Conservation (phyloP, 2,113 vertebrate genomes). For the Trachemys scripta region DNA sequence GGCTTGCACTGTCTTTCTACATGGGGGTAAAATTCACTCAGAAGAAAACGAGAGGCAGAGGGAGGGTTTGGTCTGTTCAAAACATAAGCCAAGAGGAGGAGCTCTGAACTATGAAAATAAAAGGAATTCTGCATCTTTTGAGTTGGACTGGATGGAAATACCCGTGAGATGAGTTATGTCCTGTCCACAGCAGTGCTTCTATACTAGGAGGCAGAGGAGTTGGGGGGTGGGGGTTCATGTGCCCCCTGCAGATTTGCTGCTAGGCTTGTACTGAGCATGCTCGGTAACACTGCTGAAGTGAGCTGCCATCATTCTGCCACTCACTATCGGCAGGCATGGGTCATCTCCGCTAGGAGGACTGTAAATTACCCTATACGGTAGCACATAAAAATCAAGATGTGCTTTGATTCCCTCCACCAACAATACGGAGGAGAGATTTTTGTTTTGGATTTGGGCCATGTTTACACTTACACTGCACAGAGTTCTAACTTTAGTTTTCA, state of each 20-base stretch:
- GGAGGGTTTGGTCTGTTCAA: not conserved
- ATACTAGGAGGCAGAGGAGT: not conserved
- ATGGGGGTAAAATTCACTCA: too few relatives aligned
- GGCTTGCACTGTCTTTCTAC: too few relatives aligned
- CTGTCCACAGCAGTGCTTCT: not conserved
- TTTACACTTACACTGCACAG: not conserved
- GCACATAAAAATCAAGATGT: not conserved
- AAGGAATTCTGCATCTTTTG: not conserved
- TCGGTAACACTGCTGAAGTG: too few relatives aligned
- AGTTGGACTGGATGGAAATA: not conserved
- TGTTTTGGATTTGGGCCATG: not conserved
- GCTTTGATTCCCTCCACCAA: not conserved
- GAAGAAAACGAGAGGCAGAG: not conserved
- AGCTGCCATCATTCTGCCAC: too few relatives aligned
- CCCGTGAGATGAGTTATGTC: not conserved
- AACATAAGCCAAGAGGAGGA: not conserved
- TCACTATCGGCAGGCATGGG: too few relatives aligned
- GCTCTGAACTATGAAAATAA: not conserved
- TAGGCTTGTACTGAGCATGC: too few relatives aligned
- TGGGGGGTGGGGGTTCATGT: too few relatives aligned
- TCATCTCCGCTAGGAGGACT: too few relatives aligned
- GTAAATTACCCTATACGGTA: not conserved
- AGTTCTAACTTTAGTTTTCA: not conserved
- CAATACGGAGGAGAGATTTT: not conserved
- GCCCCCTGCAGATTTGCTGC: too few relatives aligned